A percentile compares a stretch with the other conserved stretches of the same genome.
Conservation (phyloP, 2,888 invertebrate genomes). For the Lithophane ornitopus region DNA sequence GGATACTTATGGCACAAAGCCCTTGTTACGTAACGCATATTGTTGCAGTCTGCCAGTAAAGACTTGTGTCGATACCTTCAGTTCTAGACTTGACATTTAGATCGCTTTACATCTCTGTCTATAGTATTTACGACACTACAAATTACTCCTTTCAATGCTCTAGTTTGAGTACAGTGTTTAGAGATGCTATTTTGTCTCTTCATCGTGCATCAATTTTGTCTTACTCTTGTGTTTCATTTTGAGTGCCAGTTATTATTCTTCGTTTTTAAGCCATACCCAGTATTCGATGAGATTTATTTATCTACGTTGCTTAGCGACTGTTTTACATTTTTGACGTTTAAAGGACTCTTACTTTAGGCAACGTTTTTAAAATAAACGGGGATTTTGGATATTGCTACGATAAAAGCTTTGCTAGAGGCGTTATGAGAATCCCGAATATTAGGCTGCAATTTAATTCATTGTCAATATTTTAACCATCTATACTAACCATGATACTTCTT, state of each 20-base stretch:
- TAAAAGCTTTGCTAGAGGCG: no score
- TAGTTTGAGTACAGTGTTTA: slow-evolving; percentile 37
- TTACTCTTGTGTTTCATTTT: slow-evolving; percentile 20
- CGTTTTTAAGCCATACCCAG: background rate
- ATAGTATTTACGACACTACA: slow-evolving; percentile 56
- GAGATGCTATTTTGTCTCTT: slow-evolving; percentile 9
- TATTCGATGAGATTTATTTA: background rate
- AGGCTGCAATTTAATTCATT: no score
- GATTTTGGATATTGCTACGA: no score
- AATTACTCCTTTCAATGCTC: slow-evolving; percentile 53
- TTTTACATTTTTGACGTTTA: background rate
- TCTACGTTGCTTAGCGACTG: background rate
- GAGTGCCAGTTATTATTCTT: background rate
- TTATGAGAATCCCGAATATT: no score
- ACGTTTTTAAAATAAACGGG: background rate
- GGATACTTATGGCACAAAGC: slow-evolving; percentile 82
- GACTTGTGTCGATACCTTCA: slow-evolving; percentile 72
- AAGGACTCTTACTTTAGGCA: background rate
- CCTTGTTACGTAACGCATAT: slow-evolving; percentile 84
- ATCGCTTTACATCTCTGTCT: slow-evolving; percentile 60
- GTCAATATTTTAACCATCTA: no score
- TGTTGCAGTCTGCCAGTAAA: slow-evolving; percentile 77
- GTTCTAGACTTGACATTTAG: slow-evolving; percentile 67
- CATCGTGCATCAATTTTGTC: background rate
- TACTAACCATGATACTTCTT: no score